phyloP scores from a whole-genome alignment of 2,888 invertebrate species.

The Holacanthella duospinosa region DNA sequence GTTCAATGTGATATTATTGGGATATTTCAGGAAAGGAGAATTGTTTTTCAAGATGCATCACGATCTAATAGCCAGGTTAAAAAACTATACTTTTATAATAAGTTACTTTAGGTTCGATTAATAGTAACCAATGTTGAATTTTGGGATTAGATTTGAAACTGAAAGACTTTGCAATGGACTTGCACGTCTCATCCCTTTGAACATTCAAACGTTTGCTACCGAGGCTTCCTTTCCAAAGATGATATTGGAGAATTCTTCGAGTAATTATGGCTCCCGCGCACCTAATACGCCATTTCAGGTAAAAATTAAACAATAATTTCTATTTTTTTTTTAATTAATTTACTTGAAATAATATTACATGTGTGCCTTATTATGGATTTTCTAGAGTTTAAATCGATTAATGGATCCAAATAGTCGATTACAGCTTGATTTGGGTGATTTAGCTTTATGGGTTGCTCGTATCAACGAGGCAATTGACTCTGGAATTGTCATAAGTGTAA shows the following conservation, averaged over 20 bases:
- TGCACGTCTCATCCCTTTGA: conserved; percentile 53
- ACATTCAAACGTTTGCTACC: conserved; percentile 53
- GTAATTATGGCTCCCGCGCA: too few relatives aligned
- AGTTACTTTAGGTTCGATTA: background rate
- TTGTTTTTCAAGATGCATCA: background rate
- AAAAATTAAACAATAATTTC: too few relatives aligned
- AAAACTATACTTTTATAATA: background rate
- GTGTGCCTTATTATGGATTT: too few relatives aligned
- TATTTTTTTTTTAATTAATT: too few relatives aligned
- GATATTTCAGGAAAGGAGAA: conserved; percentile 1
- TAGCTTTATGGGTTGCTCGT: conserved; percentile 66
- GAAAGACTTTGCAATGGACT: conserved; percentile 65
- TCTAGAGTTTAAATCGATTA: background rate
- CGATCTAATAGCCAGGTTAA: background rate
- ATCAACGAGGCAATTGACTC: conserved; percentile 60
- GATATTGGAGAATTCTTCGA: conserved; percentile 29
- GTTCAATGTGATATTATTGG: too few relatives aligned
- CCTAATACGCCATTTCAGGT: too few relatives aligned
- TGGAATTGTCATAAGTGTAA: conserved; percentile 34
- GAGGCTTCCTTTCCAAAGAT: conserved; percentile 78
- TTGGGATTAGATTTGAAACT: conserved; percentile 59
- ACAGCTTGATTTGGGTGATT: conserved; percentile 46
- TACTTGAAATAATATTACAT: too few relatives aligned
- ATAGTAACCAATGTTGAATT: too few relatives aligned
- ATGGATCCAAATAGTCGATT: background rate